phyloP scores from a whole-genome alignment of 2,888 invertebrate species.

The Hirtodrosophila alboralis region DNA sequence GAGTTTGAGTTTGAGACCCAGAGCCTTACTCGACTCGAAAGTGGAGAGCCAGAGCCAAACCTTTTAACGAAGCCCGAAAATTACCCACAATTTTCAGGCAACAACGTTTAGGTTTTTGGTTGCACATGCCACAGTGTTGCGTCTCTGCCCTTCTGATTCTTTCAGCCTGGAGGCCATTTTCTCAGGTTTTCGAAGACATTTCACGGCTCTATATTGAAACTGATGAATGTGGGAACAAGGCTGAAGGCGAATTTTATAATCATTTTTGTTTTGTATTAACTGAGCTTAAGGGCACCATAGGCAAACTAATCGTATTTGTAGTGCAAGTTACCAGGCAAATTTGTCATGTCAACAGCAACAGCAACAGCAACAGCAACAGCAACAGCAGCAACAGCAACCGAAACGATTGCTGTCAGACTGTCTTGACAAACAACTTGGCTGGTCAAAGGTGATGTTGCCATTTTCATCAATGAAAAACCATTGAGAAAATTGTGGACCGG shows the following conservation, averaged over 20 bases:
- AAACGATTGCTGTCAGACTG: constrained; percentile 48
- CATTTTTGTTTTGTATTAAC: constrained; percentile 28
- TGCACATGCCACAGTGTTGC: constrained; percentile 11
- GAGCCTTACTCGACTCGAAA: constrained; percentile 4
- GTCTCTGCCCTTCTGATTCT: constrained; percentile 5
- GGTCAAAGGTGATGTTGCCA: constrained; percentile 67
- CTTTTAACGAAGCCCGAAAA: constrained; percentile 60
- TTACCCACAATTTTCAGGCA: constrained; percentile 59
- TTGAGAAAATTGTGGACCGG: constrained; percentile 65
- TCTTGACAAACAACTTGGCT: constrained; percentile 68
- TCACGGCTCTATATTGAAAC: constrained; percentile 24
- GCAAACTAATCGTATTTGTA: constrained; percentile 50
- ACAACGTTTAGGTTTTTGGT: constrained; percentile 45
- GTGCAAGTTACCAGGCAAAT: constrained; percentile 46
- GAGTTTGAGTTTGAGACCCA: too few relatives aligned
- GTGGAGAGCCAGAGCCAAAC: constrained; percentile 13
- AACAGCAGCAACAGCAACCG: constrained; percentile 31
- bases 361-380: constrained; percentile 11
- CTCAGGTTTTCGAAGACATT: constrained; percentile 50
- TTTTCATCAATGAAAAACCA: constrained; percentile 74
- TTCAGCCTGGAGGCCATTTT: constrained; percentile 54
- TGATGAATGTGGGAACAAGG: constrained; percentile 69
- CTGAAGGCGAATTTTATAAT: constrained; percentile 46
- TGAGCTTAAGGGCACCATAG: neutral
- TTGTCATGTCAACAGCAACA: constrained; percentile 63